Base-by-base conservation (phyloP, 2,888 invertebrate genomes). In the Gastracanthus pulcherrimus region DNA sequence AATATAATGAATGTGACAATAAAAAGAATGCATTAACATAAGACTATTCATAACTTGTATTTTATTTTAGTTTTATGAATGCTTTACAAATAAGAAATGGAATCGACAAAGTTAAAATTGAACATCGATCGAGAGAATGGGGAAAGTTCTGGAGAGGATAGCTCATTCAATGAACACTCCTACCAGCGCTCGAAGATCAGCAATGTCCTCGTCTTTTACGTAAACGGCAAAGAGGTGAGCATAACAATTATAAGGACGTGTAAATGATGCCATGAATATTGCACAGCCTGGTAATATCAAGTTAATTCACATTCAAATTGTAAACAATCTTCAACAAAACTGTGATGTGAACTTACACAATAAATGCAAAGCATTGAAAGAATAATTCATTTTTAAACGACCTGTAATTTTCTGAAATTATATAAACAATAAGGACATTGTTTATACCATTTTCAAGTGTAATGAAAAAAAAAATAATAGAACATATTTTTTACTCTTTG, bases 221-320 rank as follows among this genome's bases (percentile, higher is more conserved):
- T 94, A 23, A 94, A 94, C 86, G 94, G 94, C 51, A 93, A 93
- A 87, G 94, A 94, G 93, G 94, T 94, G 90, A 82, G 55, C 45
- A 34, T 23, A 45, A 76, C 31, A 58, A 55, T 58, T 62, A 67
- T 41, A 34, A 11, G 26, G 36, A 16, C 51, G 66, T 36, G 13
- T 41, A 7, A 11, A 26, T 23, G 26, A 34, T n/a, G 38, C 36
- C 64, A 5, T 38, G 9, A 34, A 64, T 64, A 38, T 64, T 36
- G 4, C 9, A 23, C 19, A 16, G 13, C 51, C 9, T 51, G 4
- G 51, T 19, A 51, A 51, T 51, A 4, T 51, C 19, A 51, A 19
- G 19, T 19, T 51, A 51, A 51, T 51, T 19, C 19, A 19, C 45
- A 5, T 45, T 5, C n/a, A 13, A 48, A 19, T 48, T 48, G 6